Evolutionary conservation across 2,113 vertebrate genomes (phyloP), one percentile per base, ranked within the genome.

Genomic region (Mormoops blainvillei): DNA sequence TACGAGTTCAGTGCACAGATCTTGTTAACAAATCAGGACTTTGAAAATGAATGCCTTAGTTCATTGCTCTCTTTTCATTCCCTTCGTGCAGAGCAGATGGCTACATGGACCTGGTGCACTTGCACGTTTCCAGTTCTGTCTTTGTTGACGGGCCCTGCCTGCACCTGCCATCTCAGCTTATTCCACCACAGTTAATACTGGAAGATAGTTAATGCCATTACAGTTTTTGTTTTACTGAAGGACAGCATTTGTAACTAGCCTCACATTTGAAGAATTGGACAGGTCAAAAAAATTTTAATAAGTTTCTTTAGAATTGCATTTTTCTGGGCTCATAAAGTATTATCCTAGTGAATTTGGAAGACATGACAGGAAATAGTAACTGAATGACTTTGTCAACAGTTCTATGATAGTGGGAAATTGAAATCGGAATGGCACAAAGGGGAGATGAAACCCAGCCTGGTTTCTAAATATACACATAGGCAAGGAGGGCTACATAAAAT

Each of bases 11-110:
- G n/a, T 89, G 92, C 80, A 88, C 36, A 81, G 76, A 92, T 94
- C 94, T 94, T 96, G 81, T 94, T 95, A 94, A 96, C 95, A 96
- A 87, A 85, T 92, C 24, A 77, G 45, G 71, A 92, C 33, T 94
- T 96, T 56, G 89, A 87, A 89, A 88, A 87, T 16, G 26, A 77
- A 54, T 5, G 22, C 38, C 19, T 76, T 36, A 90, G 81, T 96
- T 95, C 93, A 88, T 36, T 80, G 41, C 26, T 81, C 14, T 85
- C 12, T 95, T 94, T 87, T 91, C 88, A 78, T 93, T 58, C 20
- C 28, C 54, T 68, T 6, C 4, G 4, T 68, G 68, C 36, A 7
- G 67, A 90, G 24, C 93, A 97, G 94, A 87, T 94, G 97, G 95
- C 74, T 31, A 19, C 26, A 50, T 84, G 36, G 41, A 81, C 94